Evolutionary conservation across 2,797 vertebrate species (phyloP), one percentile per base, ranked within the genome.

Genomic region (Crax fasciolata): DNA sequence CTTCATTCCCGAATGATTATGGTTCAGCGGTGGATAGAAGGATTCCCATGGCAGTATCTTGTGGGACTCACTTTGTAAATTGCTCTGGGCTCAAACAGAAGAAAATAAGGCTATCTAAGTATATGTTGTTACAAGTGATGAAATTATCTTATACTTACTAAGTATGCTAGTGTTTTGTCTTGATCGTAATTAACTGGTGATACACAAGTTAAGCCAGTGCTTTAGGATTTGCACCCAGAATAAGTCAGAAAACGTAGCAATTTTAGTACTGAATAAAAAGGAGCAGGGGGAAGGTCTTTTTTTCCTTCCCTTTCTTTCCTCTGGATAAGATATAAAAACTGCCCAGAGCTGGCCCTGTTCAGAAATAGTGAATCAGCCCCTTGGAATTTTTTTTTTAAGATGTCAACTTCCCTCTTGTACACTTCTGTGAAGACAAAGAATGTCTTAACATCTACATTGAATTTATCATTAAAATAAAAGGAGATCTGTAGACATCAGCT

Each of bases 391-490:
- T n/a, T 84, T 94, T 92, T 74, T 89, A 80, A 96, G 92, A 94
- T 81, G 91, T 91, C 46, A 90, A 3, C 52, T 93, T 89, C 57
- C 74, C 73, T 97, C 62, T 93, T 46, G 3, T 91, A 48, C 51
- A 58, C 63, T 95, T 85, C 68, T 70, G 57, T 54, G 35, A 94
- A 97, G 90, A 96, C 94, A 94, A 97, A 96, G 93, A 90, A 80
- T 95, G 78, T 86, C 95, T 93, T 96, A 94, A 94, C 44, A 2
- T 93, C 91, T 95, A 44, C 84, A 88, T 83, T 84, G 95, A 95
- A 86, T 93, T 97, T 95, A 87, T 97, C 97, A 96, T 97, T 97
- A 94, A 96, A 97, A 96, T 97, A 96, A 96, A 95, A 96, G 93
- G 84, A 94, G 57, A 95, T 97, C 84, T 91, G 87, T 83, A 97